Base-by-base conservation (phyloP, 2,113 vertebrate genomes). In the Chloropsis cyanopogon region DNA sequence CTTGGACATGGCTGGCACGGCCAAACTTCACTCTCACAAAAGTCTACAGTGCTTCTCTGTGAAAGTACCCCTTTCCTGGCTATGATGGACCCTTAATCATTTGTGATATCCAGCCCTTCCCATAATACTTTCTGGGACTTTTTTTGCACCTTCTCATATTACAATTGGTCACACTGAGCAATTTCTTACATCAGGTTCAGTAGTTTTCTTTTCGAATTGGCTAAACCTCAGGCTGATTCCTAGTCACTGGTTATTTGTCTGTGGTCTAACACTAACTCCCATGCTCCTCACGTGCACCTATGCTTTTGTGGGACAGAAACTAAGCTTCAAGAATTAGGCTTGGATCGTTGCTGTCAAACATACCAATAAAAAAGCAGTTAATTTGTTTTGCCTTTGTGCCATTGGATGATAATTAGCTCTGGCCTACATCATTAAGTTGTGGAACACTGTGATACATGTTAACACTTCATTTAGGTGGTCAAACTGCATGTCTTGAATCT, bases 201-300 rank as follows among this genome's bases (percentile, higher is more conserved):
- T 19, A 56, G 10, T 42, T 60, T 64, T 60, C 15, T 16, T 73
- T 10, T 46, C 31, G 46, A 61, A 3, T 11, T 66, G 35, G 16
- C 5, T 87, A 29, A 79, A 41, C 3, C 7, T 77, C 54, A 37
- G 14, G 16, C 17, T 0, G 2, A 41, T 11, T 7, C 4, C 7
- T 39, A 14, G 13, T 11, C 8, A 11, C 33, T 57, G 11, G 21
- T 3, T 56, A 24, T 23, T 72, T 87, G 9, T 5, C 25, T 46
- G 9, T 20, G 15, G 28, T n/a, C 33, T 46, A 19, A 20, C 14
- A 11, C 12, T 13, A 42, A 18, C 21, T 24, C 3, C 3, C 13
- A 11, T n/a, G 13, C 37, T 68, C 39, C 14, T 46, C 20, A 17
- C 0, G 0, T 28, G 21, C 33, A 79, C 31, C 15, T 61, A 3